Conservation (phyloP, 2,797 vertebrate genomes). For the Protosalanx chinensis region DNA sequence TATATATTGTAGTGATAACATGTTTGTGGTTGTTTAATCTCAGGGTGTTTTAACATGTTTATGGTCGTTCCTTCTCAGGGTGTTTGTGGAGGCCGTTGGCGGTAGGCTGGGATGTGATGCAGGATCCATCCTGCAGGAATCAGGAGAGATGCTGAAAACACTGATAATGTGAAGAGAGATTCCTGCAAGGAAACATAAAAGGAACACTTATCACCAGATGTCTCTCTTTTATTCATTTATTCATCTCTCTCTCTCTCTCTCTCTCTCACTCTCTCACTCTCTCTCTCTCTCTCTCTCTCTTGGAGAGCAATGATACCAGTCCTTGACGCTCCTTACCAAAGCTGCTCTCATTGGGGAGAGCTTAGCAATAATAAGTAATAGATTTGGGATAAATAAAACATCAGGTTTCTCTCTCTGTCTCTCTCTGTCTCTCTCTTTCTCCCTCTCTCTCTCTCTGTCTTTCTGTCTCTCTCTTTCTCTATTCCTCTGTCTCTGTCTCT, state of each 20-base stretch:
- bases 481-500: not conserved
- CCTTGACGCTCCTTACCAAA: slow-evolving; percentile 47
- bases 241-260: too few species aligned
- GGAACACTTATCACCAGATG: not conserved
- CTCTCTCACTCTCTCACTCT: not conserved
- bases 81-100: slow-evolving; percentile 49
- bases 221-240: too few species aligned
- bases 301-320: slow-evolving; percentile 52
- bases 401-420: slow-evolving; percentile 10
- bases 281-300: not conserved
- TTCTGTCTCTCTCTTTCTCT: not conserved
- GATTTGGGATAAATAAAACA: slow-evolving; percentile 68
- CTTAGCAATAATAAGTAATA: slow-evolving; percentile 47
- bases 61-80: slow-evolving; percentile 30
- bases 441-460: not conserved
- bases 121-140: slow-evolving; percentile 79
- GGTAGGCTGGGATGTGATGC: slow-evolving; percentile 71
- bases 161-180: slow-evolving; percentile 67
- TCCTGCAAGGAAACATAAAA: slow-evolving; percentile 58
- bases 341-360: slow-evolving; percentile 44
- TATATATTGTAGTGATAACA: not conserved
- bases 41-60: slow-evolving; percentile 25
- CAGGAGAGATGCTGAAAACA: slow-evolving; percentile 71
- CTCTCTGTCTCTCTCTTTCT: not conserved
- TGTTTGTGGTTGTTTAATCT: slow-evolving; percentile 16